These are phyloP conservation scores for Chiloscyllium punctatum DNA, from an alignment of 2,797 vertebrate genomes.

Conservation along the genomic window DNA sequence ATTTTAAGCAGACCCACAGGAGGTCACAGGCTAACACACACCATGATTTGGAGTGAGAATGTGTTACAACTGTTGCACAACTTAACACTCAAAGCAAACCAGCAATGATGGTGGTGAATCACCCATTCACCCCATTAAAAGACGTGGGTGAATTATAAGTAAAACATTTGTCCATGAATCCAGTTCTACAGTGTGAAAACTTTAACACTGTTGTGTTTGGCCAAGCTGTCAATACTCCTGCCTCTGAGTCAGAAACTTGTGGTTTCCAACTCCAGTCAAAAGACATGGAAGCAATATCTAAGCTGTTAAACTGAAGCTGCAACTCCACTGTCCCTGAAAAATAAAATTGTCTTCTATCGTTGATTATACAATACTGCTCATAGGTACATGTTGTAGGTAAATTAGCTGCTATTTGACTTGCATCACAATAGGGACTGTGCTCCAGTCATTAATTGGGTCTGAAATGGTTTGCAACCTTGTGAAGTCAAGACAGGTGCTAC, in stretches of 20 bases:
- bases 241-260: not conserved
- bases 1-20: slow-evolving; percentile 7
- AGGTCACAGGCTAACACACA: not conserved
- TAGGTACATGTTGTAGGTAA: too few species aligned
- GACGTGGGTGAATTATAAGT: not conserved
- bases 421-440: too few species aligned
- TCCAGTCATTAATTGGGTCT: not conserved
- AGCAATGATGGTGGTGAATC: not conserved
- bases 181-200: not conserved
- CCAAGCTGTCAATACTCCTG: too few species aligned
- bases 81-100: not conserved
- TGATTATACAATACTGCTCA: not conserved
- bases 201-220: not conserved
- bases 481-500: not conserved
- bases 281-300: not conserved
- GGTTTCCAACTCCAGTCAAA: not conserved
- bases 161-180: not conserved
- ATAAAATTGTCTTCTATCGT: not conserved
- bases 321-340: not conserved
- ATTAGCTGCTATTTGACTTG: too few species aligned
- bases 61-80: not conserved
- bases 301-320: not conserved
- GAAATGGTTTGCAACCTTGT: not conserved
- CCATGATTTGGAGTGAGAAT: not conserved
- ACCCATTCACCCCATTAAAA: not conserved